Evolutionary conservation across 2,113 vertebrate species (phyloP).

Genomic region (Dendropsophus ebraccatus): DNA sequence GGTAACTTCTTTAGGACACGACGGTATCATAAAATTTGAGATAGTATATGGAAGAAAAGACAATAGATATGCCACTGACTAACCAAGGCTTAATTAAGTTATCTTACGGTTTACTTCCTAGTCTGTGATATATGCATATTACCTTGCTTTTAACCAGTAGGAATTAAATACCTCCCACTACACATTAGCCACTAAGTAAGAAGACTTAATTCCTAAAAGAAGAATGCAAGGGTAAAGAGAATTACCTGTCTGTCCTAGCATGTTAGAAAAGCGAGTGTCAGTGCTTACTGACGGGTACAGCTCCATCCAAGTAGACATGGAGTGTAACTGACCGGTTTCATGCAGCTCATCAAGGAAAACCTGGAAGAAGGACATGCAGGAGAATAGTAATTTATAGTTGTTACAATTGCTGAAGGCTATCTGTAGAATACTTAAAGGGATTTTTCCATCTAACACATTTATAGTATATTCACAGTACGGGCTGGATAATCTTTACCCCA

Average conservation of each 20-base stretch:
- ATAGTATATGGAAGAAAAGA: too few relatives aligned
- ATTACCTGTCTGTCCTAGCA: slow-evolving; percentile 78
- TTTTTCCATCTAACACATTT: too few relatives aligned
- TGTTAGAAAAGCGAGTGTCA: slow-evolving; percentile 75
- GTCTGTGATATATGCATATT: too few relatives aligned
- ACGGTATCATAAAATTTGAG: too few relatives aligned
- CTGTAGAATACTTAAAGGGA: neutral
- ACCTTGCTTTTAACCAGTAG: too few relatives aligned
- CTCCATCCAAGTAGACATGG: slow-evolving; percentile 80
- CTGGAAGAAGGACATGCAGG: slow-evolving; percentile 60
- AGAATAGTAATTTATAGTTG: neutral
- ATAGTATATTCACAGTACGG: too few relatives aligned
- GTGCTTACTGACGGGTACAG: slow-evolving; percentile 75
- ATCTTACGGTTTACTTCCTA: too few relatives aligned
- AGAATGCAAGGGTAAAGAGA: neutral
- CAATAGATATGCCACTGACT: too few relatives aligned
- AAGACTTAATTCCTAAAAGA: neutral
- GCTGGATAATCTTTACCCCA: too few relatives aligned
- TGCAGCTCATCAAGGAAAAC: slow-evolving; percentile 77
- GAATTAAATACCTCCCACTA: neutral
- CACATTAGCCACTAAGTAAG: neutral
- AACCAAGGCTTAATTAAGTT: too few relatives aligned
- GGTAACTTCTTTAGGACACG: too few relatives aligned
- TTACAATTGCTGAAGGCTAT: neutral
- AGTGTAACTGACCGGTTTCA: slow-evolving; percentile 75